Evolutionary conservation across 2,797 vertebrate genomes (phyloP), one percentile per base, ranked within the genome.

Genomic region (Psittacula echo): DNA sequence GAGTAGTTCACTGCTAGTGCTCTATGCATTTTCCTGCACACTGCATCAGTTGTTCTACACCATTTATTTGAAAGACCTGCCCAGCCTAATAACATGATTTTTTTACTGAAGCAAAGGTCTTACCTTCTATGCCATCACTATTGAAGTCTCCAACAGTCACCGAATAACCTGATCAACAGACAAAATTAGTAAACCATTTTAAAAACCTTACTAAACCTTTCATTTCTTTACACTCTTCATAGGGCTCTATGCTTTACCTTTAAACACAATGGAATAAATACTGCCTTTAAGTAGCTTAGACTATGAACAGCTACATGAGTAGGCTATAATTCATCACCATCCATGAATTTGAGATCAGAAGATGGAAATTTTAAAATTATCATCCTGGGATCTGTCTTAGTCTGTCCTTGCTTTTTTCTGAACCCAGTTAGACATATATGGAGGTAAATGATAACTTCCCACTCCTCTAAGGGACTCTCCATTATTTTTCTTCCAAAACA

Each of bases 71-170:
- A 72, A 75, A 73, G 32, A 64, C 4, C 27, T 80, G 23, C 44
- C 42, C 37, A 76, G 18, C 3, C 8, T 34, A 32, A 45, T 17
- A 42, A 42, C 8, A 6, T 6, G 4, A 41, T 18, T 29, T 47
- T 81, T 67, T 50, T 32, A 71, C 26, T 45, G 39, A 51, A 93
- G 70, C 16, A 74, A 86, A 29, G 16, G 20, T 24, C 98, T 95
- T 98, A 99, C 99, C 99, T 85, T 99, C 99, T 11, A 98, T 93
- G 27, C 98, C 98, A 37, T 99, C 99, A 2, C 97, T 93, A 26
- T 98, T 99, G 97, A 99, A 99, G 97, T 99, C 99, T 83, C 98
- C 99, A 3, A 99, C 98, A 2, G 99, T 98, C 97, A 99, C 98
- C 0, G 99, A 99, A 96, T 99, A 99, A 85, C 99, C 99, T 99